A percentile compares a stretch with the other conserved stretches of the same genome.
Evolutionary conservation across 2,113 vertebrate genomes (phyloP).

Genomic region (Halcyon senegalensis): DNA sequence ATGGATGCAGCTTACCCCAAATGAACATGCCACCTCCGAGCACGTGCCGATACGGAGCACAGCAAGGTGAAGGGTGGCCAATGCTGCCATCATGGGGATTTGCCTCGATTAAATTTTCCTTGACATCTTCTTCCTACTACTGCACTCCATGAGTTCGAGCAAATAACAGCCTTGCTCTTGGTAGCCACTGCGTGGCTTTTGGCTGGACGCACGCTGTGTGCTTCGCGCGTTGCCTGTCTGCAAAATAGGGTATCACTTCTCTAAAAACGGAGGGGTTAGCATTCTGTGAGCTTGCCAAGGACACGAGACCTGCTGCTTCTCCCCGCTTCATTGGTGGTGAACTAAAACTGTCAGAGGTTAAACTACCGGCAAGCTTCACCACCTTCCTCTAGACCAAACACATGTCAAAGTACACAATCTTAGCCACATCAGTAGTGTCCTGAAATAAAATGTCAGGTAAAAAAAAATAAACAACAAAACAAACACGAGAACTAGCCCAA

Average conservation of each 20-base stretch:
- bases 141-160: fast-evolving
- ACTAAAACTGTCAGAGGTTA: fast-evolving
- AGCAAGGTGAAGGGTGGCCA: neutral
- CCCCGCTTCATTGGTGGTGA: fast-evolving
- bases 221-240: neutral
- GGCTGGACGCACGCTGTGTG: neutral
- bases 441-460: neutral
- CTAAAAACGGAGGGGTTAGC: neutral
- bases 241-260: neutral
- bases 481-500: neutral
- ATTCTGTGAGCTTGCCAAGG: fast-evolving
- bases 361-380: neutral
- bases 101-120: neutral
- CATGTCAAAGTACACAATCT: neutral
- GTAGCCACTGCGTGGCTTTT: fast-evolving
- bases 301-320: neutral
- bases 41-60: fast-evolving
- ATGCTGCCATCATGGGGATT: neutral
- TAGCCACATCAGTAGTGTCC: neutral
- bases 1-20: neutral
- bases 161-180: fast-evolving
- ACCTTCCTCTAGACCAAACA: neutral
- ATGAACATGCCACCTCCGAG: neutral
- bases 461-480: neutral
- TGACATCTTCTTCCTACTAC: neutral